A percentile compares a stretch with the other conserved stretches of the same genome.
These are phyloP conservation scores for Melanogrammus aeglefinus DNA, from an alignment of 2,797 vertebrate species.

Conservation along the genomic window DNA sequence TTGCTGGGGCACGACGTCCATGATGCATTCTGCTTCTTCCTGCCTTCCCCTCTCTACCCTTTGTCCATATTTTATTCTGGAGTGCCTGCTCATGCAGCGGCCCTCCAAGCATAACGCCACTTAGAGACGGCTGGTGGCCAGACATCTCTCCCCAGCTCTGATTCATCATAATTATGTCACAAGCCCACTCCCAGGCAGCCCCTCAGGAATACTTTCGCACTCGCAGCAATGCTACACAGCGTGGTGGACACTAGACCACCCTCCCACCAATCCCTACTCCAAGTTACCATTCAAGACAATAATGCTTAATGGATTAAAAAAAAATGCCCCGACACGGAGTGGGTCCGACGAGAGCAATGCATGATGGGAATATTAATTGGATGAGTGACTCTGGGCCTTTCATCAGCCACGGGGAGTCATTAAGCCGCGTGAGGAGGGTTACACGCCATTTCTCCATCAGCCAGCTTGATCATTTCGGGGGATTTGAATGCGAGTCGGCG, in stretches of 20 bases:
- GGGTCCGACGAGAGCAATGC: slow-evolving; percentile 36
- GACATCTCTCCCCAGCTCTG: slow-evolving; percentile 50
- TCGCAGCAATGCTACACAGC: slow-evolving; percentile 28
- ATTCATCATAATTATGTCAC: slow-evolving; percentile 71
- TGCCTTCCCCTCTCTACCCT: not conserved
- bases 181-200: slow-evolving; percentile 51
- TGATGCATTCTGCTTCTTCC: not conserved
- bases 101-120: slow-evolving; percentile 43
- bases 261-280: not conserved
- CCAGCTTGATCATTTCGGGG: not conserved
- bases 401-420: not conserved
- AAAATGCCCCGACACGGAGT: slow-evolving; percentile 25
- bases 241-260: not conserved
- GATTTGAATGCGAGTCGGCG: not conserved
- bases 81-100: slow-evolving; percentile 37
- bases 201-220: slow-evolving; percentile 49
- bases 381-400: slow-evolving; percentile 5
- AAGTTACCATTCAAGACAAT: slow-evolving; percentile 41
- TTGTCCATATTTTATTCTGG: slow-evolving; percentile 30
- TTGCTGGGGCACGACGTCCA: too few species aligned
- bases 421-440: not conserved
- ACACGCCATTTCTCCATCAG: not conserved
- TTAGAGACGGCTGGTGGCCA: slow-evolving; percentile 56
- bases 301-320: slow-evolving; percentile 13
- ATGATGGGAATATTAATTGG: slow-evolving; percentile 40